phyloP scores from a whole-genome alignment of 2,888 invertebrate species.

The Neoaliturus tenellus region DNA sequence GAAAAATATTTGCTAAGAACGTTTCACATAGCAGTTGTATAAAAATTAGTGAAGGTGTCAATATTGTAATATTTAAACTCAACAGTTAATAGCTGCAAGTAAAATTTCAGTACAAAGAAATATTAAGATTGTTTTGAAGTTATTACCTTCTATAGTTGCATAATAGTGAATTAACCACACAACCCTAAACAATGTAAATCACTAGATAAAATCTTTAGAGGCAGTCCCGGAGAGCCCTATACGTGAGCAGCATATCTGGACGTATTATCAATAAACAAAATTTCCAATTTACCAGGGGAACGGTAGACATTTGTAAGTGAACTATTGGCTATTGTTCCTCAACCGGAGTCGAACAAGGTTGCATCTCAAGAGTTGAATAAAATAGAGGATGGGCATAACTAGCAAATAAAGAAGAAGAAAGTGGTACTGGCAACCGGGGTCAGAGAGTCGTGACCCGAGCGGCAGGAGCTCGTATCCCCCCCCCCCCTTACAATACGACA shows the following conservation, averaged over 20 bases:
- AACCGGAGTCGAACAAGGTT: background rate
- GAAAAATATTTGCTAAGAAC: too few species aligned
- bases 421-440: conserved; percentile 25
- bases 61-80: too few species aligned
- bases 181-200: background rate
- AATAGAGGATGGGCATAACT: conserved; percentile 31
- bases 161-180: background rate
- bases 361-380: conserved; percentile 13
- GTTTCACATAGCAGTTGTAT: too few species aligned
- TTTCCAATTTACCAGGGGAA: conserved; percentile 6
- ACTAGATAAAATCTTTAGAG: background rate
- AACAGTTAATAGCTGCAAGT: too few species aligned
- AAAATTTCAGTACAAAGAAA: too few species aligned
- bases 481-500: background rate
- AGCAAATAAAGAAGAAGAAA: conserved; percentile 46
- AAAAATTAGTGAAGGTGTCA: too few species aligned
- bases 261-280: background rate
- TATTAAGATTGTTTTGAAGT: too few species aligned
- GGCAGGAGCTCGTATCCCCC: background rate
- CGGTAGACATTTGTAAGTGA: background rate
- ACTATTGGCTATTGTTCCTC: conserved; percentile 24
- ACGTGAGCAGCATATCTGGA: background rate
- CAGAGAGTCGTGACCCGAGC: background rate
- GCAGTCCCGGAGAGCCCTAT: background rate
- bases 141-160: background rate